Percentiles rank a stretch among this genome's conserved stretches.
These are phyloP conservation scores for Tachina lurida DNA, from an alignment of 2,888 invertebrate genomes.

Conservation along the genomic window DNA sequence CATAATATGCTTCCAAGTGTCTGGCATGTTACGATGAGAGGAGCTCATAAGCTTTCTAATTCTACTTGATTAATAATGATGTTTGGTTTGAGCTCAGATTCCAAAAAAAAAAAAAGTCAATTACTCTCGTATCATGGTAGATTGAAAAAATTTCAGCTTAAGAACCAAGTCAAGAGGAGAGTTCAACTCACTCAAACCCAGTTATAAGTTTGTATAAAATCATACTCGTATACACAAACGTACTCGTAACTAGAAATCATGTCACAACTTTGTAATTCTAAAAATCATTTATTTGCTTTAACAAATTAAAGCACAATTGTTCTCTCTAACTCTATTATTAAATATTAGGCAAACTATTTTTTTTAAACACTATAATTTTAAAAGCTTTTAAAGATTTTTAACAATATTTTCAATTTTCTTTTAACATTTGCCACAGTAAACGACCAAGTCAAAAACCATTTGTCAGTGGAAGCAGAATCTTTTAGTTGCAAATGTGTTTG, in stretches of 20 bases:
- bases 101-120: too few relatives aligned
- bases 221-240: too few relatives aligned
- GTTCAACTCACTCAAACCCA: too few relatives aligned
- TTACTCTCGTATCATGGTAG: too few relatives aligned
- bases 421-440: slow-evolving; percentile 39
- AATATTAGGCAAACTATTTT: slow-evolving; percentile 52
- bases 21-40: too few relatives aligned
- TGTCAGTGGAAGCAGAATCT: slow-evolving; percentile 37
- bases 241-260: slow-evolving; percentile 2
- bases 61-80: too few relatives aligned
- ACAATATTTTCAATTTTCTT: slow-evolving; percentile 8
- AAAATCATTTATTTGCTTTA: slow-evolving; percentile 30
- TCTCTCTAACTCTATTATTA: slow-evolving; percentile 43
- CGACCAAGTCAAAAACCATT: slow-evolving; percentile 20
- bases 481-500: slow-evolving; percentile 14
- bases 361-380: slow-evolving; percentile 49
- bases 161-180: too few relatives aligned
- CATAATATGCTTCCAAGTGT: too few relatives aligned
- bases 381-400: slow-evolving; percentile 28
- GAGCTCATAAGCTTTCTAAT: too few relatives aligned
- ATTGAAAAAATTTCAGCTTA: too few relatives aligned
- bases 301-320: slow-evolving; percentile 42
- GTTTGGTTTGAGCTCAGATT: too few relatives aligned
- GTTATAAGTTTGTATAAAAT: too few relatives aligned
- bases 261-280: neutral